Evolutionary conservation across 2,797 vertebrate genomes (phyloP).

Genomic region (Dromococcyx pavoninus): DNA sequence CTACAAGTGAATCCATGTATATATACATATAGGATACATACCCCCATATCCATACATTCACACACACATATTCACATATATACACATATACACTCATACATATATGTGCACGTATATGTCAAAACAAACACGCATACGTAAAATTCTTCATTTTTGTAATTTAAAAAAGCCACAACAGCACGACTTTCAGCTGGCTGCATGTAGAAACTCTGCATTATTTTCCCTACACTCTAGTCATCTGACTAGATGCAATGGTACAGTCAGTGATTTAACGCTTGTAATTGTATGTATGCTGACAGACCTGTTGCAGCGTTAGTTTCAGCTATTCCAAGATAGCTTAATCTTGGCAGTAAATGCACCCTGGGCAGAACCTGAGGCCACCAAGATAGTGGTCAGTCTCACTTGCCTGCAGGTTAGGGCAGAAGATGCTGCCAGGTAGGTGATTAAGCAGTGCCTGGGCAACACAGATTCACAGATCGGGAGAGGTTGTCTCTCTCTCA

Average conservation of each 20-base stretch:
- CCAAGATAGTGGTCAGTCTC: not conserved
- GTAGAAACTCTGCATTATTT: not conserved
- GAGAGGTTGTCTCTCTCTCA: not conserved
- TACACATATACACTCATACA: rapidly evolving
- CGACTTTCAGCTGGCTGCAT: not conserved
- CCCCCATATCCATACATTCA: not conserved
- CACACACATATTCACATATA: not conserved
- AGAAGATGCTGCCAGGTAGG: not conserved
- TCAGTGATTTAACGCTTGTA: not conserved
- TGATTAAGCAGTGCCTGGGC: not conserved
- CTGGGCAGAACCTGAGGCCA: not conserved
- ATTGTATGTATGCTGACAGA: not conserved
- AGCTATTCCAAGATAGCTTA: not conserved
- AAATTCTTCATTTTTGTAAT: not conserved
- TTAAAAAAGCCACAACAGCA: too few species aligned
- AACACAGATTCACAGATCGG: not conserved
- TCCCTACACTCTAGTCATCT: not conserved
- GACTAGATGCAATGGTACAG: not conserved
- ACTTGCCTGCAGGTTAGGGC: not conserved
- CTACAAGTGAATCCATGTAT: not conserved
- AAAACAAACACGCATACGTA: not conserved
- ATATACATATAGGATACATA: not conserved
- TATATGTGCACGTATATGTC: not conserved
- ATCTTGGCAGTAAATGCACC: not conserved
- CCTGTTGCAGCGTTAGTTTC: not conserved